Percentiles rank a stretch among this genome's conserved stretches.
These are phyloP conservation scores for Fulica atra DNA, from an alignment of 2,113 vertebrate species.

Conservation along the genomic window DNA sequence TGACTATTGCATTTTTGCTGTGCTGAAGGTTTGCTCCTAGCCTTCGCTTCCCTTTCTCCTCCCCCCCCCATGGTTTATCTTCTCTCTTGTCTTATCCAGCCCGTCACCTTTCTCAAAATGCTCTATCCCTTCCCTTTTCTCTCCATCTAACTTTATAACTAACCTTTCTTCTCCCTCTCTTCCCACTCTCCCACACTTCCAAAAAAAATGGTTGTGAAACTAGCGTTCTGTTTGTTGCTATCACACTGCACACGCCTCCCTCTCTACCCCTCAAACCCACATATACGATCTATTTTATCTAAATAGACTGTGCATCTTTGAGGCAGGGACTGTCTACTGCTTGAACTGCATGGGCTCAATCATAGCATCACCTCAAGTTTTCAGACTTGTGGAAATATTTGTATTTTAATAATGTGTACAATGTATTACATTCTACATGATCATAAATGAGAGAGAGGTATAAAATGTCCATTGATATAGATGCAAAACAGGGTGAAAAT, in stretches of 20 bases:
- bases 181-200: conserved; percentile 16
- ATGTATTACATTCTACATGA: neutral
- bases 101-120: neutral
- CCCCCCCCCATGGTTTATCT: neutral
- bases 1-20: neutral
- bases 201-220: neutral
- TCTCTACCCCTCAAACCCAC: neutral
- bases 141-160: neutral
- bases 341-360: neutral
- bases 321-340: neutral
- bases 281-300: neutral
- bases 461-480: neutral
- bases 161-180: neutral
- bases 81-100: neutral
- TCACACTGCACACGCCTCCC: neutral
- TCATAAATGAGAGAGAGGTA: neutral
- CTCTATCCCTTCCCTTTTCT: neutral
- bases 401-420: neutral
- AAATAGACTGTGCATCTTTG: neutral
- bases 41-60: neutral
- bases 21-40: neutral
- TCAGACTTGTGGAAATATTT: neutral
- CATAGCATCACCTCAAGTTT: neutral
- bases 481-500: neutral
- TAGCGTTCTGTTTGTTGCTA: neutral